A percentile compares a stretch with the other conserved stretches of the same genome.
These are phyloP conservation scores for Polypterus bichir DNA, from an alignment of 2,113 vertebrate genomes.

Conservation along the genomic window DNA sequence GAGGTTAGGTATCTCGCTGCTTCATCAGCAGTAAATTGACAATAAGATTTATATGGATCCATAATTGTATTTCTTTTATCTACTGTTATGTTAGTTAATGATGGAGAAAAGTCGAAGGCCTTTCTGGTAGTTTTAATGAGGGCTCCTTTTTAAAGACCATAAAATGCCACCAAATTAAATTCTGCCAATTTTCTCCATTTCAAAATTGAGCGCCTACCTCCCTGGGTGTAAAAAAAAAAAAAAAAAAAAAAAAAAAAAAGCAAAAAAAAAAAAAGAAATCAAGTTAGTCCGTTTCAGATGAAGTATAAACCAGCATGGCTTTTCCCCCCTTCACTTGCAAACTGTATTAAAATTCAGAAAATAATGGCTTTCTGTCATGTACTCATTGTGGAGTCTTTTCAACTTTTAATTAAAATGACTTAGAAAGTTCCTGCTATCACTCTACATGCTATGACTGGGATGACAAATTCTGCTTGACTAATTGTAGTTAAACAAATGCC, in stretches of 20 bases:
- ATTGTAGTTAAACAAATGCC: conserved; percentile 23
- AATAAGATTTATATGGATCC: conserved; percentile 87
- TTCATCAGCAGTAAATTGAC: conserved; percentile 92
- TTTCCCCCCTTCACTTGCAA: conserved; percentile 59
- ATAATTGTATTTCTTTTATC: conserved; percentile 94
- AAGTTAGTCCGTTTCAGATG: conserved; percentile 78
- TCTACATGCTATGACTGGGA: conserved; percentile 17
- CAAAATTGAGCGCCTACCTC: conserved; percentile 77
- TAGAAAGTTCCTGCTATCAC: conserved; percentile 17
- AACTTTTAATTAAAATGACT: conserved; percentile 83
- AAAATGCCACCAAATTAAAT: conserved; percentile 96
- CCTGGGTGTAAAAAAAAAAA: conserved; percentile 61
- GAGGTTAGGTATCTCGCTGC: conserved; percentile 66
- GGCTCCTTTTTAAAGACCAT: conserved; percentile 74
- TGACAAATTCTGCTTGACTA: conserved; percentile 15
- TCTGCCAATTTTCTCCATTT: conserved; percentile 86
- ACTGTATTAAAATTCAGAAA: conserved; percentile 86
- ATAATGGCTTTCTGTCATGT: conserved; percentile 80
- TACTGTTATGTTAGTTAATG: conserved; percentile 81
- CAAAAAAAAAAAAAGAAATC: conserved; percentile 29
- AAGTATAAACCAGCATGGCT: conserved; percentile 83
- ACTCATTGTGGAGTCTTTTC: conserved; percentile 67
- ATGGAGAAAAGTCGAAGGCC: conserved; percentile 74
- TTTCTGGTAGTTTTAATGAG: conserved; percentile 88
- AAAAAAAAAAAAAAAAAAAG: too few relatives aligned